These are phyloP conservation scores for Sardina pilchardus DNA, from an alignment of 2,113 vertebrate species.

Conservation along the genomic window DNA sequence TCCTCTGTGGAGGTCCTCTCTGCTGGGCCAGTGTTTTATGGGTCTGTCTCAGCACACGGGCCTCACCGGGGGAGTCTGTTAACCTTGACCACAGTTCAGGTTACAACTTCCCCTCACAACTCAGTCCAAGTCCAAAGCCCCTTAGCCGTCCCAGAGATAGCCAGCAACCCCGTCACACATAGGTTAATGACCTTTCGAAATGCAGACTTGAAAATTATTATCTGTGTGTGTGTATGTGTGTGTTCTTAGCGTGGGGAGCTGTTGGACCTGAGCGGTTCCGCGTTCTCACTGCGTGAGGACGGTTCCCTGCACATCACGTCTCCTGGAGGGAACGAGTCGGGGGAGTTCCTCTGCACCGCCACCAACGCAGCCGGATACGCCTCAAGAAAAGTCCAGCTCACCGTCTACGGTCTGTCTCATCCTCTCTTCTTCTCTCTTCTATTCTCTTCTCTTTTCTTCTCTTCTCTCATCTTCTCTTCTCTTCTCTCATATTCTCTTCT, in stretches of 20 bases:
- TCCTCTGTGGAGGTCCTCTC: not conserved
- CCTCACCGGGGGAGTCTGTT: not conserved
- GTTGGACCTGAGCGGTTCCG: conserved; percentile 70
- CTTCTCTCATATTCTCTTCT: not conserved
- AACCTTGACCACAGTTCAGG: not conserved
- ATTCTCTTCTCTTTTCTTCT: not conserved
- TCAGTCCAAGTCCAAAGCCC: not conserved
- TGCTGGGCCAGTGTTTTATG: not conserved
- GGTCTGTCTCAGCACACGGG: not conserved
- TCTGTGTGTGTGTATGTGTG: conserved; percentile 8
- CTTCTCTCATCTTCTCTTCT: not conserved
- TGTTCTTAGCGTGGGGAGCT: conserved; percentile 79
- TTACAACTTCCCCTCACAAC: not conserved
- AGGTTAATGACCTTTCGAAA: not conserved
- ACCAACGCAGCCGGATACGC: conserved; percentile 86
- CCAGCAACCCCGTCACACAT: not conserved
- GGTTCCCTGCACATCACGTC: conserved; percentile 82
- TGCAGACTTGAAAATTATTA: not conserved
- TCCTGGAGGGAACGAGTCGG: conserved; percentile 82
- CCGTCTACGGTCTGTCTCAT: conserved; percentile 84
- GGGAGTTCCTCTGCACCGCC: conserved; percentile 91
- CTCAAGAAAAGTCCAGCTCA: conserved; percentile 90
- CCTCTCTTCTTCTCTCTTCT: not conserved
- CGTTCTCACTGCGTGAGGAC: conserved; percentile 79
- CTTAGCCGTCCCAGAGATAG: not conserved